Percentiles rank a stretch among this genome's conserved stretches.
Evolutionary conservation across 2,888 invertebrate genomes (phyloP).

Genomic region (Diploptera punctata): DNA sequence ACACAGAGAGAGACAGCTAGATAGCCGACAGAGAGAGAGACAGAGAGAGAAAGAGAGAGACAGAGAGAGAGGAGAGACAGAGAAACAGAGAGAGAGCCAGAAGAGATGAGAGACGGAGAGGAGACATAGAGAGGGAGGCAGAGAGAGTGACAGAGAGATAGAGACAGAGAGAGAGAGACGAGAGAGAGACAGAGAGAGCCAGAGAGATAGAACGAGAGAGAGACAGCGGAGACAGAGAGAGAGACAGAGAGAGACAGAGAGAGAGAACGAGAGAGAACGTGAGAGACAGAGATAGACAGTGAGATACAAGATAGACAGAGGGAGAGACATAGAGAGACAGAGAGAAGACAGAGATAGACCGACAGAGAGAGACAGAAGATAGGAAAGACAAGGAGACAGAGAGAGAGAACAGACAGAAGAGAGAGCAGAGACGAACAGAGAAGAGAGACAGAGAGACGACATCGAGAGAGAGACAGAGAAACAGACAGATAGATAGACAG

Average conservation of each 20-base stretch:
- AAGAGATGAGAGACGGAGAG: neutral
- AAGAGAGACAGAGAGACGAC: neutral
- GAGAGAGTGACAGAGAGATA: neutral
- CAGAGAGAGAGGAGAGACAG: no score
- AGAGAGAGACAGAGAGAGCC: neutral
- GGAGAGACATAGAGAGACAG: neutral
- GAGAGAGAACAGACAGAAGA: neutral
- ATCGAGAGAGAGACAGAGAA: no score
- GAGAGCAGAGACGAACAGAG: neutral
- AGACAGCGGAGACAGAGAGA: no score
- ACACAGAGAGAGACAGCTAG: neutral
- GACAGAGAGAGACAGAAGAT: neutral
- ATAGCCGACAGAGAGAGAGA: neutral
- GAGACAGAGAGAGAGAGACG: fast-evolving
- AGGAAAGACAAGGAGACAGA: neutral
- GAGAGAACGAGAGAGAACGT: no score
- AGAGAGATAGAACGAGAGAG: no score
- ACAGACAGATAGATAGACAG: no score
- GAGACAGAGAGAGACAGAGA: neutral
- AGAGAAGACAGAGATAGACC: neutral
- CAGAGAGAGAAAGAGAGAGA: neutral
- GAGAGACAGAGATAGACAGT: neutral
- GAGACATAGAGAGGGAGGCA: neutral
- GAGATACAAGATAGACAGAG: neutral
- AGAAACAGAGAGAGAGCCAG: neutral